Conservation (phyloP, 2,113 vertebrate species). For the Etheostoma spectabile region DNA sequence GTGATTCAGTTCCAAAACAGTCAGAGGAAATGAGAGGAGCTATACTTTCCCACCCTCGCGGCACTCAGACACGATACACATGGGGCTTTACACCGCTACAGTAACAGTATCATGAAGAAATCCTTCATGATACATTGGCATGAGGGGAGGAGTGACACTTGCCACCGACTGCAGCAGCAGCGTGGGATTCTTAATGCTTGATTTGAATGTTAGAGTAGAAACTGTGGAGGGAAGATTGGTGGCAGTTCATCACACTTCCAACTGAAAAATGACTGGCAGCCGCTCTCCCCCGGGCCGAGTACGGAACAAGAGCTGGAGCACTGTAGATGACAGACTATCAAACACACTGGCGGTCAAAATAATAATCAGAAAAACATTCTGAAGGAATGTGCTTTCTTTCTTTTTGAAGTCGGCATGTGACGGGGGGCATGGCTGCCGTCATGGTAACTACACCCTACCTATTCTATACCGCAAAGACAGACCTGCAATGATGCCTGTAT, state of each 20-base stretch:
- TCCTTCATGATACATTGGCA: slow-evolving; percentile 71
- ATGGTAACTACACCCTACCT: too few species aligned
- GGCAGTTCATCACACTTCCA: slow-evolving; percentile 74
- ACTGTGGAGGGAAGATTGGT: slow-evolving; percentile 59
- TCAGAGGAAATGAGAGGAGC: slow-evolving; percentile 77
- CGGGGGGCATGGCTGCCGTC: too few species aligned
- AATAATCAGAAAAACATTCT: slow-evolving; percentile 42
- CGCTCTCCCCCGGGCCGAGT: slow-evolving; percentile 44
- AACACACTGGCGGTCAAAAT: slow-evolving; percentile 56
- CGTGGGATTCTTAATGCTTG: slow-evolving; percentile 63
- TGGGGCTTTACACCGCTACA: slow-evolving; percentile 60
- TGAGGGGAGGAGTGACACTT: slow-evolving; percentile 65
- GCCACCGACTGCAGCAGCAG: slow-evolving; percentile 48
- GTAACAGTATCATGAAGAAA: slow-evolving; percentile 25
- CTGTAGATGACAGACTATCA: slow-evolving; percentile 37
- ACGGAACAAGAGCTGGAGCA: slow-evolving; percentile 39
- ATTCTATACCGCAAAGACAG: too few species aligned
- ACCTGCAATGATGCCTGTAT: too few species aligned
- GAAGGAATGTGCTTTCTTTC: slow-evolving; percentile 28
- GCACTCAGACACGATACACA: slow-evolving; percentile 73
- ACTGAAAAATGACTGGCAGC: slow-evolving; percentile 72
- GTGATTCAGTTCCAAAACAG: slow-evolving; percentile 80
- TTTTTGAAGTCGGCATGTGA: slow-evolving; percentile 11
- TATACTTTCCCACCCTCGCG: slow-evolving; percentile 70
- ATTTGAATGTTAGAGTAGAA: slow-evolving; percentile 74